Evolutionary conservation across 2,888 invertebrate species (phyloP).

Genomic region (Aricia artaxerxes): DNA sequence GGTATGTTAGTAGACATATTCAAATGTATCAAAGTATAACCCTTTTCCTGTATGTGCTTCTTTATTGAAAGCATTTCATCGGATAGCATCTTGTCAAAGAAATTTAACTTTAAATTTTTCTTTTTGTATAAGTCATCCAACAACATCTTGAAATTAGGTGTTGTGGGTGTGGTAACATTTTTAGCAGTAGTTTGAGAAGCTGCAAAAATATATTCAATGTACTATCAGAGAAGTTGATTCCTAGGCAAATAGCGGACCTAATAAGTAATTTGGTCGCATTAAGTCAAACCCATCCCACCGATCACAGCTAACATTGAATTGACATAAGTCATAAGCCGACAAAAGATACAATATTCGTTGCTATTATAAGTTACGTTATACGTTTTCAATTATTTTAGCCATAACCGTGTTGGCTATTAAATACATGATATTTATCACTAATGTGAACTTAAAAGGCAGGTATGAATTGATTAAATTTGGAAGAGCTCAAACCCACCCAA

Average conservation of each 20-base stretch:
- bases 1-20: constrained; percentile 46
- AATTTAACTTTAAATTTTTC: constrained; percentile 56
- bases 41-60: constrained; percentile 54
- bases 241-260: too few species aligned
- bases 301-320: too few species aligned
- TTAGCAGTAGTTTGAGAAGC: not conserved
- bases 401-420: not conserved
- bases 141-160: not conserved
- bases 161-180: not conserved
- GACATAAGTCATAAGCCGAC: too few species aligned
- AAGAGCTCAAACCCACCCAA: not conserved
- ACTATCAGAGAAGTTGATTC: too few species aligned
- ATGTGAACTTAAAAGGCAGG: not conserved
- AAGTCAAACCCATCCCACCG: too few species aligned
- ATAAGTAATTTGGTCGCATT: too few species aligned
- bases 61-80: constrained; percentile 65
- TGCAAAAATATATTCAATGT: not conserved
- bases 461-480: not conserved
- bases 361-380: not conserved
- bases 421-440: not conserved
- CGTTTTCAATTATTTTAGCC: not conserved
- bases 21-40: constrained; percentile 44
- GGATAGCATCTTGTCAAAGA: constrained; percentile 62
- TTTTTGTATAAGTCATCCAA: not conserved
- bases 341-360: not conserved